phyloP scores from a whole-genome alignment of 2,113 vertebrate genomes.

The Alligator sinensis region DNA sequence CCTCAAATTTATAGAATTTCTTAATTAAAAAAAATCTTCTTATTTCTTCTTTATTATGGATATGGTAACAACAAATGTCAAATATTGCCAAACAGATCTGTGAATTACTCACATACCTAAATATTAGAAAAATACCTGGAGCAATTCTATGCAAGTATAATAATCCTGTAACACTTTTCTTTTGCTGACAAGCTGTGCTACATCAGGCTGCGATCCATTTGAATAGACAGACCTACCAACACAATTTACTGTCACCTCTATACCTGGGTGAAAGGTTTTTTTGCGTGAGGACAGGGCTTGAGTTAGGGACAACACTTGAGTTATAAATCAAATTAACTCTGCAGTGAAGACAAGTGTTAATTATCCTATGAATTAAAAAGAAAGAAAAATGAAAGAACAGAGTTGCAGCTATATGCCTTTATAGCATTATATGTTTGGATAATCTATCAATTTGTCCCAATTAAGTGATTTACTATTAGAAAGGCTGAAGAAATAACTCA shows the following conservation, averaged over 20 bases:
- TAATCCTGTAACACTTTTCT: not conserved
- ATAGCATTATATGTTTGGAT: not conserved
- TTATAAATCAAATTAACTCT: not conserved
- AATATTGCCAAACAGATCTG: not conserved
- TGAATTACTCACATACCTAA: not conserved
- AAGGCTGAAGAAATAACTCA: not conserved
- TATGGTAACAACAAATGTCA: too few relatives aligned
- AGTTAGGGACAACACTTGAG: not conserved
- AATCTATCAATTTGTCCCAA: not conserved
- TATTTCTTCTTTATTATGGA: not conserved
- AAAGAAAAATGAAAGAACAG: not conserved
- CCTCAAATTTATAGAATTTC: not conserved
- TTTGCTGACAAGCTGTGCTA: accelerated
- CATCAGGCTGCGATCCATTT: accelerated
- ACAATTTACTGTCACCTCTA: not conserved
- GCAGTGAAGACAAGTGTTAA: not conserved
- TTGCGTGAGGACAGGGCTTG: not conserved
- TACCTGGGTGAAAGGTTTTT: not conserved
- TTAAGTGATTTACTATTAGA: not conserved
- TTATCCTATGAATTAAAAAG: not conserved
- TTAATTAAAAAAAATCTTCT: not conserved
- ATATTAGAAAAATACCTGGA: not conserved
- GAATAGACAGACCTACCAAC: not conserved
- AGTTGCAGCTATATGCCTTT: not conserved
- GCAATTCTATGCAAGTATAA: not conserved